Conservation (phyloP, 2,888 invertebrate species). For the Lacanobia oleracea region DNA sequence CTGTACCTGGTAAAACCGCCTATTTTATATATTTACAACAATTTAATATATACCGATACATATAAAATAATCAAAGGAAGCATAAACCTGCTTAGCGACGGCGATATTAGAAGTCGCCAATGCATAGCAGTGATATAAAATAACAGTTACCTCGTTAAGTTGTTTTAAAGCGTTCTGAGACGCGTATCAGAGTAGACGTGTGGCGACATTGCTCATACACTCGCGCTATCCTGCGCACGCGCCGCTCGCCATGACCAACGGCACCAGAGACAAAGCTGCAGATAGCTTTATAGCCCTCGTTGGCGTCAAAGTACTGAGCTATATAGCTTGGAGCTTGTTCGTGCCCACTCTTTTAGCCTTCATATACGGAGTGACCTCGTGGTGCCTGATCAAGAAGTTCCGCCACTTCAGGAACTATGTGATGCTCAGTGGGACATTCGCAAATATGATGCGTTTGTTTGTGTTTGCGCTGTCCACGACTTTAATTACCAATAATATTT, state of each 20-base stretch:
- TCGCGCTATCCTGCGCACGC: neutral
- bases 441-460: constrained; percentile 14
- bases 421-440: constrained; percentile 5
- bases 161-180: neutral
- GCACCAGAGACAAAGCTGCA: neutral
- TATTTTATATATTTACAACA: no score
- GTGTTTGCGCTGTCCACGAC: constrained; percentile 1
- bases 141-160: neutral
- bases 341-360: constrained; percentile 13
- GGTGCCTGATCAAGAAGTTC: constrained; percentile 33
- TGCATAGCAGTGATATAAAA: neutral
- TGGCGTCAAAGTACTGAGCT: constrained; percentile 1
- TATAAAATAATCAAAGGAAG: no score
- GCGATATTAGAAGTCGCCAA: neutral
- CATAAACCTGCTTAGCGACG: neutral
- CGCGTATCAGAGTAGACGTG: neutral
- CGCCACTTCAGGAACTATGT: constrained; percentile 42
- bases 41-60: no score
- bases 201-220: neutral
- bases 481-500: neutral
- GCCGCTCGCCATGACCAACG: constrained; percentile 7
- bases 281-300: constrained; percentile 8
- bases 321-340: constrained; percentile 21
- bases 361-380: constrained; percentile 31
- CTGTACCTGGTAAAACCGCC: no score